Evolutionary conservation across 2,888 invertebrate genomes (phyloP), one percentile per base, ranked within the genome.

Genomic region (Ptilodon capucinus): DNA sequence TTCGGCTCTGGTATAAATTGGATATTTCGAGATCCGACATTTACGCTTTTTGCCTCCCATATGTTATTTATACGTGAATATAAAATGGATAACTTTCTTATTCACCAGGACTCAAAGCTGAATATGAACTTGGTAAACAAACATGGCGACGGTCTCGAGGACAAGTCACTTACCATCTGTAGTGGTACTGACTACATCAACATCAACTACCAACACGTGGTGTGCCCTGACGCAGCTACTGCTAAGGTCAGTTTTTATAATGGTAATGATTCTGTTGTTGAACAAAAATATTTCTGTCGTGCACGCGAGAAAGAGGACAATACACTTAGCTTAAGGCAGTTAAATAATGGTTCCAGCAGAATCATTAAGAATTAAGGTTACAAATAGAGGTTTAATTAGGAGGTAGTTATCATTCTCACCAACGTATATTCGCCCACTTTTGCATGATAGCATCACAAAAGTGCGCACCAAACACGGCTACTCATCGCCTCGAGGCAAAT

Each of bases 181-280:
- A 98, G 98, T 76, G 99, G 99, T 9, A 97, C 97, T 13, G 99
- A 99, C 90, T 97, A 99, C 86, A 99, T 99, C 80, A 99, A 99
- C 89, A 98, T 99, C 81, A 98, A 96, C 88, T 98, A 98, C 87
- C 98, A 98, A 74, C 98, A 98, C 85, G 96, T 99, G 68, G 96
- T 99, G 54, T 99, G 98, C 78, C 96, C 97, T 11, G 97, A 98
- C 90, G 94, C 96, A 14, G 96, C 95, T 59, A 97, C 96, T 16
- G 99, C 99, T 39, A 98, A 97, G 95, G 99, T 98, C 92, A 51
- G 68, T 51, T 49, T 40, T n/a, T 25, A 7, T 23, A 23, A n/a
- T n/a, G n/a, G n/a, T n/a, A n/a, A n/a, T n/a, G n/a, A n/a, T n/a
- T n/a, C n/a, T n/a, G n/a, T n/a, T n/a, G n/a, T n/a, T n/a, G n/a